phyloP scores from a whole-genome alignment of 2,113 vertebrate genomes.

The Tachycineta bicolor region DNA sequence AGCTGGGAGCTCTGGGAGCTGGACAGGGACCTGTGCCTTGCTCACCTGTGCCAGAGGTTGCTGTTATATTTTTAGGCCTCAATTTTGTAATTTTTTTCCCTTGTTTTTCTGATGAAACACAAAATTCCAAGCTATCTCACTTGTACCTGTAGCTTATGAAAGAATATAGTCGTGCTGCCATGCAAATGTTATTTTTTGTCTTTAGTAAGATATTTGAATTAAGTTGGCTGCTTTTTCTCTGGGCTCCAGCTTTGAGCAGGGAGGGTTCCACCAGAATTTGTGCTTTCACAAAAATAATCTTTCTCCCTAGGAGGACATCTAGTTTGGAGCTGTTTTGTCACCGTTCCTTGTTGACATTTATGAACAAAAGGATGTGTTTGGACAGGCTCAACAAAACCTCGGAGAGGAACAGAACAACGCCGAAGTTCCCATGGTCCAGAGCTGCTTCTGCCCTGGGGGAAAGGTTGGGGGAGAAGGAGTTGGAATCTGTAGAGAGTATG shows the following conservation, averaged over 20 bases:
- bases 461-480: not conserved
- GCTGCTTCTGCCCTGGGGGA: not conserved
- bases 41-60: fast-evolving
- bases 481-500: not conserved
- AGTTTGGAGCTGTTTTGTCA: not conserved
- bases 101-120: not conserved
- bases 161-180: not conserved
- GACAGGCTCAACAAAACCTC: not conserved
- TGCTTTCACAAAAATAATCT: not conserved
- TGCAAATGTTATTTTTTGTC: not conserved
- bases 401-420: not conserved
- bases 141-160: not conserved
- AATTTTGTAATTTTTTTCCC: not conserved
- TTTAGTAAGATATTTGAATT: not conserved
- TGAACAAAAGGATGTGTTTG: not conserved
- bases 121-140: not conserved
- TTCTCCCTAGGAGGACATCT: not conserved
- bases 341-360: not conserved
- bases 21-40: not conserved
- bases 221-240: not conserved
- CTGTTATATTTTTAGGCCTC: not conserved
- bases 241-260: not conserved
- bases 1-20: not conserved
- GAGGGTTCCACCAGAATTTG: not conserved
- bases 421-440: not conserved